Evolutionary conservation across 2,797 vertebrate genomes (phyloP), one percentile per base, ranked within the genome.

Genomic region (Cynopterus sphinx): DNA sequence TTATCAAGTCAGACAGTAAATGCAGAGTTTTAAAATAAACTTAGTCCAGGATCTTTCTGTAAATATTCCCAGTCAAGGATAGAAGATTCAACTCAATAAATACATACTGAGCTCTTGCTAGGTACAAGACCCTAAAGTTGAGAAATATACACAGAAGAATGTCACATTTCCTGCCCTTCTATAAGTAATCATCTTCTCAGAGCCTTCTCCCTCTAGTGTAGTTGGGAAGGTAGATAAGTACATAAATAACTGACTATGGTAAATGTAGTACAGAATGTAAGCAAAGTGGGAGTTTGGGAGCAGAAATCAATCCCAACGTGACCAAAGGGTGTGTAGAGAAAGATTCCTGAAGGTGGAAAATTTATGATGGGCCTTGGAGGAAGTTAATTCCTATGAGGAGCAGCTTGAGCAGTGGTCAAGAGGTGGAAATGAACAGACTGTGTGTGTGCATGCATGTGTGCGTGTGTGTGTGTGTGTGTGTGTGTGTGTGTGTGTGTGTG

Each of bases 191-290:
- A 73, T 95, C 93, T 92, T 85, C 63, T 70, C 41, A 21, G 55
- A 89, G 83, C 57, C 61, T 94, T 96, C 85, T 93, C 96, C 77
- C 61, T 93, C 9, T 51, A 94, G 67, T 78, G 73, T 87, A 49
- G 67, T 90, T 95, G 46, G 90, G 51, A 95, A 92, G 87, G 90
- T 59, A 95, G 91, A 71, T 65, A 96, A 96, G 68, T 90, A 94
- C 85, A 70, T 93, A 97, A 97, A 96, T 90, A 94, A 96, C 87
- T 90, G 90, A 91, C 94, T 93, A 12, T 67, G 63, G 75, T 85
- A 90, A 96, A 94, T 93, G 75, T 82, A 87, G 53, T 93, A 51
- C 88, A 68, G 83, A 85, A 89, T 91, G 22, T 95, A 93, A 97
- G 90, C 85, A 90, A 86, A 94, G 91, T 87, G n/a, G 95, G 92